A percentile compares a stretch with the other conserved stretches of the same genome.
Conservation (phyloP, 2,888 invertebrate genomes). For the Rhagonycha fulva region DNA sequence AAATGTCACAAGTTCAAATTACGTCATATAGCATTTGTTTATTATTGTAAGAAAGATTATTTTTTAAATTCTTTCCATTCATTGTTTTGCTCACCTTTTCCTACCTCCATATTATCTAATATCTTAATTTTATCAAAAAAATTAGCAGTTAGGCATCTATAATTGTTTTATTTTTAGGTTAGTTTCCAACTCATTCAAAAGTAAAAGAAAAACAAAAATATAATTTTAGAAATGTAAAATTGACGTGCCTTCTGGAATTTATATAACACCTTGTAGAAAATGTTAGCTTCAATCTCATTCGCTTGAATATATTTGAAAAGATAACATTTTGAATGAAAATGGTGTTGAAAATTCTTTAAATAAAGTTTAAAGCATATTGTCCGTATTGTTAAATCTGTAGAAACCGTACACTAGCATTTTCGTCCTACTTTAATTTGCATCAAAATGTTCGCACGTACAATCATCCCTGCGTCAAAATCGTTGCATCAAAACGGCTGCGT, state of each 20-base stretch:
- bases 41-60: no score
- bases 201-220: not conserved
- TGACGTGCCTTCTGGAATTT: not conserved
- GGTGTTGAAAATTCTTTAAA: not conserved
- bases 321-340: not conserved
- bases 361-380: not conserved
- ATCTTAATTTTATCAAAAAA: no score
- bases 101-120: no score
- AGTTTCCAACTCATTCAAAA: no score
- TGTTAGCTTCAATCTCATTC: not conserved
- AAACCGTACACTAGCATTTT: not conserved
- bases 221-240: not conserved
- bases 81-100: no score
- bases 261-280: not conserved
- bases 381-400: not conserved
- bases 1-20: no score
- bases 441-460: not conserved
- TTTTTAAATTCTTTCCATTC: no score
- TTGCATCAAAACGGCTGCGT: not conserved
- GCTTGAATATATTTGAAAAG: not conserved
- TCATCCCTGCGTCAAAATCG: not conserved
- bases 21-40: no score
- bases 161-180: no score
- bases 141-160: no score
- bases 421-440: not conserved